These are phyloP conservation scores for Montipora capitata DNA, from an alignment of 92 coral and sea anemone genomes.

Conservation along the genomic window DNA sequence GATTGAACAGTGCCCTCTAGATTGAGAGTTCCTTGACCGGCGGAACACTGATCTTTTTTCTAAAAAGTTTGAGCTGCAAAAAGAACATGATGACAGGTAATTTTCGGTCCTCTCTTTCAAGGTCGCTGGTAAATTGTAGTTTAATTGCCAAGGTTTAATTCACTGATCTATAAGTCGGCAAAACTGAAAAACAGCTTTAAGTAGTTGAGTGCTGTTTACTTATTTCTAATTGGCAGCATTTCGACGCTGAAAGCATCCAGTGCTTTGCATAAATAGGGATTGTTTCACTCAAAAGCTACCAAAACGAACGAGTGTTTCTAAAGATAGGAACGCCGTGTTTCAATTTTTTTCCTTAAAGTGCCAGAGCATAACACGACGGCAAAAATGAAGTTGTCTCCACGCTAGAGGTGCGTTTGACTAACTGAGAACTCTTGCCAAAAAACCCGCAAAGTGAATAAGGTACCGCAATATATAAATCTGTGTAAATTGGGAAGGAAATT, in stretches of 20 bases:
- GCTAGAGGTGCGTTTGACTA: too few species aligned
- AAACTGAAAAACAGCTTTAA: conserved; percentile 42
- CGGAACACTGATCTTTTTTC: too few species aligned
- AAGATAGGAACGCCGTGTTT: background rate
- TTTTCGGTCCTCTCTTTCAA: conserved; percentile 15
- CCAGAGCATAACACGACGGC: background rate
- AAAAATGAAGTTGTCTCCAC: background rate
- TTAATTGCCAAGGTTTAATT: conserved; percentile 52
- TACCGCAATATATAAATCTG: too few species aligned
- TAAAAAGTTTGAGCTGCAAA: background rate
- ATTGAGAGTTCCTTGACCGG: background rate
- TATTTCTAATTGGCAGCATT: conserved; percentile 57
- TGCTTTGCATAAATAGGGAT: conserved; percentile 14
- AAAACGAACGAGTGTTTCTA: background rate
- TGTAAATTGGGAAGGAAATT: too few species aligned
- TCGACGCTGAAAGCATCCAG: conserved; percentile 43
- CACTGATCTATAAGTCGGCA: conserved; percentile 49
- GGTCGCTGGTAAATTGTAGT: conserved; percentile 37
- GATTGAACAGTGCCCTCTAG: background rate
- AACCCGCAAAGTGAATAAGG: too few species aligned
- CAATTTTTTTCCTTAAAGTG: background rate
- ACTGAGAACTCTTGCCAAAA: too few species aligned
- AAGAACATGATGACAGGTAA: conserved; percentile 10
- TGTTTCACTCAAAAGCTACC: background rate
- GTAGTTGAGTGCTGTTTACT: conserved; percentile 58